Evolutionary conservation across 2,797 vertebrate genomes (phyloP), one percentile per base, ranked within the genome.

Genomic region (Meda fulgida): DNA sequence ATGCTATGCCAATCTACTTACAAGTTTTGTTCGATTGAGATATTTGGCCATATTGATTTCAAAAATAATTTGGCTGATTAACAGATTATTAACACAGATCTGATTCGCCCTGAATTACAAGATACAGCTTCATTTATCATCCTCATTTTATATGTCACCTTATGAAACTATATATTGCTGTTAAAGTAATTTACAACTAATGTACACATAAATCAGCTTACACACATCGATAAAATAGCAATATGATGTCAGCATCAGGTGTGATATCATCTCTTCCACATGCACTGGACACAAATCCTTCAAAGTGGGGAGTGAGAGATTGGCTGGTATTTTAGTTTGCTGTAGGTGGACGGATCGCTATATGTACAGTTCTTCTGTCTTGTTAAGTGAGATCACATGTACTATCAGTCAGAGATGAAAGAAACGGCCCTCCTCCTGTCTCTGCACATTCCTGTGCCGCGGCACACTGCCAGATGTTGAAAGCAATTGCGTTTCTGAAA

Each of bases 371-470:
- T 87, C 76, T 83, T 84, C 83, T 46, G 60, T 85, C 66, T 80
- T 63, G 63, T 63, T 85, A 87, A 90, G 38, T 87, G 72, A 60
- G 81, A 86, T 90, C 83, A 89, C 70, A 87, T 88, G 89, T 73
- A 78, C 78, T 60, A 80, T 85, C 77, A 79, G 75, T 88, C 83
- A 87, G 85, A 87, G 85, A 88, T 88, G 84, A 86, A 81, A 87
- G 79, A 85, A 75, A 40, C 53, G n/a, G 21, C 60, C 60, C 80
- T 76, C 48, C 73, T 69, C 86, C 73, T 67, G 80, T 83, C 81
- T 73, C 66, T 86, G 84, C 81, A 26, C 85, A 53, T 81, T 75
- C 78, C 84, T 60, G 51, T 70, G 81, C 84, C 77, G 36, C 65
- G 66, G 80, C 80, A 71, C 80, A 19, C 14, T 16, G 67, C 66